A percentile compares a stretch with the other conserved stretches of the same genome.
Evolutionary conservation across 2,888 invertebrate genomes (phyloP).

Genomic region (Copidosoma aretas): DNA sequence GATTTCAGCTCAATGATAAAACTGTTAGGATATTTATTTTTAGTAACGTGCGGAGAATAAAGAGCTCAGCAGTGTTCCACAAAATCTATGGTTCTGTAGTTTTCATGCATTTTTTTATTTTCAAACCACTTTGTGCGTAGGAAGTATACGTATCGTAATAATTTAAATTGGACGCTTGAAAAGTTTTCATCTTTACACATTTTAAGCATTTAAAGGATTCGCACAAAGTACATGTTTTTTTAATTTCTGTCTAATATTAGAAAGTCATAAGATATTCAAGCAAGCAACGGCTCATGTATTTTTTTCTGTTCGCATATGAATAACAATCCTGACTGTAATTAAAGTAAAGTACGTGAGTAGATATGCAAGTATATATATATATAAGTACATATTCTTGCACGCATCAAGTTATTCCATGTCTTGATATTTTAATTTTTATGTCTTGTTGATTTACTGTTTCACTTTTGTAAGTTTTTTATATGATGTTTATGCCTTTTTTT

Average conservation of each 20-base stretch:
- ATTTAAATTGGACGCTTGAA: slow-evolving; percentile 13
- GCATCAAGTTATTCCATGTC: too few relatives aligned
- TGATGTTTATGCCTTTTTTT: background rate
- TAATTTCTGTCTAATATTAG: slow-evolving; percentile 15
- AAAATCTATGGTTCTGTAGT: too few relatives aligned
- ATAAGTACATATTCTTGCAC: too few relatives aligned
- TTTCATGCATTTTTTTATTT: slow-evolving; percentile 6
- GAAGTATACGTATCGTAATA: slow-evolving; percentile 19
- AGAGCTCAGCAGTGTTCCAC: too few relatives aligned
- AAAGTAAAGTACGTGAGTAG: slow-evolving; percentile 10
- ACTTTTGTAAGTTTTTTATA: background rate
- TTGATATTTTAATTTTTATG: slow-evolving; percentile 17
- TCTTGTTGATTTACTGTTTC: background rate
- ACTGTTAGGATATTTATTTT: background rate
- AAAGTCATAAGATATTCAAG: slow-evolving; percentile 7
- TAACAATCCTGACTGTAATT: slow-evolving; percentile 13
- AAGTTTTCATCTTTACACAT: slow-evolving; percentile 6
- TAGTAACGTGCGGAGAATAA: slow-evolving; percentile 6
- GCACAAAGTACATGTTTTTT: slow-evolving; percentile 21
- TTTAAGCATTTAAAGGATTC: slow-evolving; percentile 22
- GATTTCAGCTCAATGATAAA: background rate
- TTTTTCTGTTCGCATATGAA: background rate
- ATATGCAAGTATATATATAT: slow-evolving; percentile 10
- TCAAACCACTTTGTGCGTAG: slow-evolving; percentile 25
- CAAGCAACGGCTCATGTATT: slow-evolving; percentile 14